A percentile compares a stretch with the other conserved stretches of the same genome.
These are phyloP conservation scores for Protophormia terraenovae DNA, from an alignment of 2,888 invertebrate genomes.

Conservation along the genomic window DNA sequence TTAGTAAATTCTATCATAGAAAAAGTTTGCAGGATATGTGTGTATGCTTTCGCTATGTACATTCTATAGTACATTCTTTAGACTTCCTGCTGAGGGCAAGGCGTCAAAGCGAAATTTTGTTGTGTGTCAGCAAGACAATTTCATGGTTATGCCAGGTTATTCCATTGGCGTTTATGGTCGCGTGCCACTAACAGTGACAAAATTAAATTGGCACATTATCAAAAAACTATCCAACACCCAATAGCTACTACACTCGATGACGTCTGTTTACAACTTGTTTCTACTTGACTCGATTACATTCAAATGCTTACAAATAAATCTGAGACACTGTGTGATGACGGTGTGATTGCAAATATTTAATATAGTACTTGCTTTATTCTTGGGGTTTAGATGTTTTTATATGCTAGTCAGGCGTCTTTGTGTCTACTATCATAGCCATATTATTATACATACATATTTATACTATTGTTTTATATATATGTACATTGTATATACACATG, in stretches of 20 bases:
- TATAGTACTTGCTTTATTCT: conserved; percentile 26
- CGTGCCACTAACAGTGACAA: conserved; percentile 75
- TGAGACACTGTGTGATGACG: conserved; percentile 10
- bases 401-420: conserved; percentile 56
- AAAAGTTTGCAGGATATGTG: neutral
- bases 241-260: conserved; percentile 16
- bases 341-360: conserved; percentile 51
- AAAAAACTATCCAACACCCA: conserved; percentile 69
- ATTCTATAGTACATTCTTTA: conserved; percentile 16
- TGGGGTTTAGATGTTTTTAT: conserved; percentile 33
- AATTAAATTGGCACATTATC: conserved; percentile 79
- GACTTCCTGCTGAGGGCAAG: conserved; percentile 63
- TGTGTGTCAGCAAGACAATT: conserved; percentile 54
- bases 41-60: neutral
- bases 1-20: neutral
- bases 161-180: conserved; percentile 64
- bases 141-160: conserved; percentile 54
- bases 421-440: conserved; percentile 59
- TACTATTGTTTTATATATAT: neutral
- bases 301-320: conserved; percentile 18
- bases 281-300: neutral
- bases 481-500: neutral
- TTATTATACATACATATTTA: conserved; percentile 12
- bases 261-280: conserved; percentile 22
- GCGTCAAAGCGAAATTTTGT: conserved; percentile 65